Evolutionary conservation across 1,140 invertebrate genomes (phyloP).

Genomic region (Achroia grisella): DNA sequence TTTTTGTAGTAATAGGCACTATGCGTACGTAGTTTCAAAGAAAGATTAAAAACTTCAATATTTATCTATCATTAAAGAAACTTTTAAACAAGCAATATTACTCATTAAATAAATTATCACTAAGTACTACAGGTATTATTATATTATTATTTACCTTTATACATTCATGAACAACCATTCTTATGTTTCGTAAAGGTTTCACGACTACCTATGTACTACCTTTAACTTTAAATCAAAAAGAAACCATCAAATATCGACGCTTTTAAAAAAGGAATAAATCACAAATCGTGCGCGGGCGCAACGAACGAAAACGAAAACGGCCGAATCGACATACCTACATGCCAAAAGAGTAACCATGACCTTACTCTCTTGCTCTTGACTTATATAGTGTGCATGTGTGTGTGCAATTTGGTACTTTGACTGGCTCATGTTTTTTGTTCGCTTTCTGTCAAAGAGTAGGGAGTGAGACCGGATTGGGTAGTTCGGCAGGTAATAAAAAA

Average conservation of each 20-base stretch:
- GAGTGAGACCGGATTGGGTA: neutral
- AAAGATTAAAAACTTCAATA: no score
- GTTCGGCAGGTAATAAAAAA: neutral
- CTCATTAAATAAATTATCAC: no score
- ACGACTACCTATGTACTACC: conserved; percentile 17
- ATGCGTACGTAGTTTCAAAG: no score
- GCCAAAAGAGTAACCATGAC: conserved; percentile 42
- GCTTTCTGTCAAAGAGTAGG: conserved; percentile 29
- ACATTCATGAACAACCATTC: no score
- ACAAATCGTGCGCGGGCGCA: conserved; percentile 29
- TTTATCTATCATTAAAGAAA: no score
- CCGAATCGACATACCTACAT: conserved; percentile 22
- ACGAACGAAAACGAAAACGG: neutral
- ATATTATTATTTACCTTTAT: no score
- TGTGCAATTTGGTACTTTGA: conserved; percentile 50
- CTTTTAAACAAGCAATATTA: no score
- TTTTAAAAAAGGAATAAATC: no score
- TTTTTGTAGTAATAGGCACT: no score
- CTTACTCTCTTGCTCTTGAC: conserved; percentile 40
- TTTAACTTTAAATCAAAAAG: conserved; percentile 23
- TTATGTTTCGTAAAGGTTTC: no score
- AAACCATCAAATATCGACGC: conserved; percentile 20
- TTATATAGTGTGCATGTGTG: conserved; percentile 21
- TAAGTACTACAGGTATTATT: no score
- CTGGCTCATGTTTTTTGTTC: conserved; percentile 37